Evolutionary conservation across 2,797 vertebrate genomes (phyloP), one percentile per base, ranked within the genome.

Genomic region (Platyrinchus mystaceus): DNA sequence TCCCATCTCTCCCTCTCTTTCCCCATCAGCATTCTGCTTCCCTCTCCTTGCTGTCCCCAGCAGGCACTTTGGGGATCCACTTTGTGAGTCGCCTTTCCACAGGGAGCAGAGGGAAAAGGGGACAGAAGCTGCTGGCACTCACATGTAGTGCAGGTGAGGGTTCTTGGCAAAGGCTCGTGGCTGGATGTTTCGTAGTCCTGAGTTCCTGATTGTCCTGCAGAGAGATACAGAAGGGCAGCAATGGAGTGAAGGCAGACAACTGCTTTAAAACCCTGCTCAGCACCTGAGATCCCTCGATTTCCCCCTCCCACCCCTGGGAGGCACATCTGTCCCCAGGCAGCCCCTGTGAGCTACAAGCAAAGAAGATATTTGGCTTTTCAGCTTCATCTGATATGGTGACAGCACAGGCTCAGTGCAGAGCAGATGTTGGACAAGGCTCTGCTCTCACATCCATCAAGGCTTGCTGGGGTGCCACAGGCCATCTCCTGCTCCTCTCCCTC

Each of bases 61-160:
- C 4, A 3, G 46, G 23, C 6, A 3, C n/a, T 88, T 22, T 23
- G 34, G 14, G 24, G 14, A 26, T 37, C 44, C 0, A 0, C 26
- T 39, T 8, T 28, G 28, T 41, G 43, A 32, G 22, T 9, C 3
- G 1, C 27, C 9, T 46, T 83, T 67, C 68, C 37, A 3, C 1
- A 12, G 37, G n/a, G 28, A 78, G 5, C 52, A 19, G 69, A 71
- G 10, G 10, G 36, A 43, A 26, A 15, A 9, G 11, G 28, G 2
- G 11, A 13, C 46, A 30, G 63, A 16, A 87, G 39, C 14, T 0
- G 0, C 12, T 0, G 1, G 79, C 89, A 99, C 99, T 99, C 96
- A 99, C 99, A 99, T 99, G 96, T 99, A 99, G 90, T 96, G 99
- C 95, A 99, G 97, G 59, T 99, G 98, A 32, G 98, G 99, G 95